phyloP scores from a whole-genome alignment of 1,140 invertebrate genomes.

The Cyclina sinensis region DNA sequence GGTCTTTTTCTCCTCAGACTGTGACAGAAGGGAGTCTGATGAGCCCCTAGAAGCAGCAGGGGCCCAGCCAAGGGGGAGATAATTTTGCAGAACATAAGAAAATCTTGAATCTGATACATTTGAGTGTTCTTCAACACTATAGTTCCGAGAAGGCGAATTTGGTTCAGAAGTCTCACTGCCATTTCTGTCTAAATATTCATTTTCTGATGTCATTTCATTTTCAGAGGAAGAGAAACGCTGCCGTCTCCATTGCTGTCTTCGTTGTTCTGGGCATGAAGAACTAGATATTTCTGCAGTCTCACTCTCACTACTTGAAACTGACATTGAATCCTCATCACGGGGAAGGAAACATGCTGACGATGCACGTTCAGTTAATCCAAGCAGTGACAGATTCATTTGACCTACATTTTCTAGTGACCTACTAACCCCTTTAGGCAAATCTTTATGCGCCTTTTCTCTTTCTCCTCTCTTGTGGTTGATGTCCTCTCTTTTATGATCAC shows the following conservation, averaged over 20 bases:
- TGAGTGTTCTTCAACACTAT: neutral
- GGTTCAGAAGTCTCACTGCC: neutral
- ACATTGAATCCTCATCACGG: conserved; percentile 38
- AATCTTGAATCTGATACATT: neutral
- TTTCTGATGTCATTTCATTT: conserved; percentile 38
- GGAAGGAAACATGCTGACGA: conserved; percentile 20
- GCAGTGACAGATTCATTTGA: conserved; percentile 28
- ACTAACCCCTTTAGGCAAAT: conserved; percentile 31
- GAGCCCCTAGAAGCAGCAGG: conserved; percentile 13
- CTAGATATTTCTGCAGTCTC: conserved; percentile 27
- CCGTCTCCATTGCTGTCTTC: neutral
- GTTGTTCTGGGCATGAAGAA: neutral
- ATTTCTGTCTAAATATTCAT: neutral
- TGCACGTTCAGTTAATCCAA: conserved; percentile 18
- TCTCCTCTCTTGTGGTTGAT: too few species aligned
- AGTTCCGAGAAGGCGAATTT: neutral
- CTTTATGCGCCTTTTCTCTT: neutral
- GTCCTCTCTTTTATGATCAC: neutral
- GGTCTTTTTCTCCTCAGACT: conserved; percentile 51
- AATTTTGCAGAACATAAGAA: conserved; percentile 11
- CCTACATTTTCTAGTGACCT: conserved; percentile 58
- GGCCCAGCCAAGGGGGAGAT: conserved; percentile 38
- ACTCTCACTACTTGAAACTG: conserved; percentile 55
- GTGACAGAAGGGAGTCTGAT: conserved; percentile 42
- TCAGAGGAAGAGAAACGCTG: conserved; percentile 23